Evolutionary conservation across 1,140 invertebrate genomes (phyloP).

Genomic region (Anastrepha ludens): DNA sequence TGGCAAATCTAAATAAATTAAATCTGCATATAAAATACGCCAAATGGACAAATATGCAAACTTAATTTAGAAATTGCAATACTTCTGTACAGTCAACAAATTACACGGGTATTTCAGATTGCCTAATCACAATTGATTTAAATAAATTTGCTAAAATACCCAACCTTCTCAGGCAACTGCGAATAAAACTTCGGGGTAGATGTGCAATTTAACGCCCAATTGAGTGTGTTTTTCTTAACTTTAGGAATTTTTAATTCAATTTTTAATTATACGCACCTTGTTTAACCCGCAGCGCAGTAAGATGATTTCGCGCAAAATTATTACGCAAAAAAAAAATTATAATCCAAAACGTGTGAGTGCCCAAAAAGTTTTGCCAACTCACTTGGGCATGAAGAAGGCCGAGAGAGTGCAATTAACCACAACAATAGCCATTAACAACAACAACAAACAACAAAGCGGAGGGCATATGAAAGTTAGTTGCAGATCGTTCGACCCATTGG

Average conservation of each 20-base stretch:
- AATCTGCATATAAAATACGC: no score
- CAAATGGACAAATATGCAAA: no score
- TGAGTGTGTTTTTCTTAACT: not conserved
- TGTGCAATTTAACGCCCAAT: not conserved
- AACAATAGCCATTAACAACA: not conserved
- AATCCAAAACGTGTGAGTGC: no score
- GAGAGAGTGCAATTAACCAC: not conserved
- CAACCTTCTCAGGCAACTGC: no score
- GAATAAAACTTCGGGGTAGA: no score
- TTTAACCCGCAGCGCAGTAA: not conserved
- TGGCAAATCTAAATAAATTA: no score
- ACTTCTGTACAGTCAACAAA: no score
- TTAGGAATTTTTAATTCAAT: not conserved
- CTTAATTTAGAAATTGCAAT: no score
- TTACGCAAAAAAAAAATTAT: not conserved
- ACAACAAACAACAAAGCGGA: not conserved
- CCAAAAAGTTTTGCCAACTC: not conserved
- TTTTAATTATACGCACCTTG: not conserved
- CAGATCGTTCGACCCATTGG: not conserved
- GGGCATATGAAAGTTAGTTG: not conserved
- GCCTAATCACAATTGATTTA: no score
- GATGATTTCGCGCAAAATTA: not conserved
- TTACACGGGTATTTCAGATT: no score
- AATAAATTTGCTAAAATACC: no score
- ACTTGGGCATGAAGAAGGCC: not conserved